Evolutionary conservation across 2,113 vertebrate species (phyloP), one percentile per base, ranked within the genome.

Genomic region (Podocnemis expansa): DNA sequence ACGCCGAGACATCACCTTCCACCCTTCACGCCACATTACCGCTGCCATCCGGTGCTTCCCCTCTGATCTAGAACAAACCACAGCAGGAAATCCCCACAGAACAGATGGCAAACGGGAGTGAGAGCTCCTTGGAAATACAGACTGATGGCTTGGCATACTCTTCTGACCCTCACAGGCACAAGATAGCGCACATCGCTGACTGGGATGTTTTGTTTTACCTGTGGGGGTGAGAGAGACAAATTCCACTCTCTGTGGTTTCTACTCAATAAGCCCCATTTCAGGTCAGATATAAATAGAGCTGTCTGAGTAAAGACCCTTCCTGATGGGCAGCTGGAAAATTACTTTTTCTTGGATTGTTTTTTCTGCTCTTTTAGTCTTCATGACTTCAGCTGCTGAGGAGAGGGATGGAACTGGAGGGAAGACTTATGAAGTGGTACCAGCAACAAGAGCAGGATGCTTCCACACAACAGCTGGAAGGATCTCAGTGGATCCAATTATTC

Each of bases 281-380:
- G 96, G 97, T 97, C 97, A 97, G 96, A 96, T 97, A 97, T 95
- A 97, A 97, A 97, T 97, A 97, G 97, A 96, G 94, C 88, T 81
- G 91, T 89, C 96, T 97, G 84, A 96, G 91, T 96, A 96, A 63
- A 96, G 94, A 91, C 96, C 96, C 93, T 95, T 97, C 94, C 96
- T 95, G 92, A 95, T 97, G 91, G 60, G 95, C 96, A 92, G 93
- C 91, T 93, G 90, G 81, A 94, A 89, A 7, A 47, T 47, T 95
- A 83, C 94, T 96, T 96, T 96, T 89, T 95, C 92, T 95, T 95
- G 95, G 94, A 97, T 96, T 91, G 93, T 91, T 96, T 97, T 95
- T 90, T 94, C 88, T 96, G 92, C 88, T 92, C 92, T 89, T 25
- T 47, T n/a, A 87, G 79, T 95, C 82, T 67, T 95, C 95, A 93